A percentile compares a stretch with the other conserved stretches of the same genome.
phyloP scores from a whole-genome alignment of 2,113 vertebrate species.

The Amazona guildingii region DNA sequence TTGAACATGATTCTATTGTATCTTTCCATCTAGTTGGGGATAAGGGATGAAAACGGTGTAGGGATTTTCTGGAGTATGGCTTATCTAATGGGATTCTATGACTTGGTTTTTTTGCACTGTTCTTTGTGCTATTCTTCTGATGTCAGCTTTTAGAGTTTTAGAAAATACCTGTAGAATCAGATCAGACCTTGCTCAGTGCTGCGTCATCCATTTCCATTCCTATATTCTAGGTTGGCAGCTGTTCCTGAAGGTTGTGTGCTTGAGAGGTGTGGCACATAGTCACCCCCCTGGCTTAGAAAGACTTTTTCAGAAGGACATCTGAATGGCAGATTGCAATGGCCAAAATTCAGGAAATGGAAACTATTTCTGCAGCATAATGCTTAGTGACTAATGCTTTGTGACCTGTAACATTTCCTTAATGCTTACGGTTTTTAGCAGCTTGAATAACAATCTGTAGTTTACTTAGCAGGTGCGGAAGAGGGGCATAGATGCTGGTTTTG shows the following conservation, averaged over 20 bases:
- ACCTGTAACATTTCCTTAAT: neutral
- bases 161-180: neutral
- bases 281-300: neutral
- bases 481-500: neutral
- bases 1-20: neutral
- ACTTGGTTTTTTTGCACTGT: neutral
- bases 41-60: neutral
- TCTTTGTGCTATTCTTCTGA: neutral
- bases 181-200: neutral
- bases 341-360: neutral
- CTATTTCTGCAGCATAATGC: neutral
- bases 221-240: neutral
- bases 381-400: neutral
- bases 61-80: neutral
- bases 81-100: neutral
- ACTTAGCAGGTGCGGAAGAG: neutral
- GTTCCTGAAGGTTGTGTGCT: neutral
- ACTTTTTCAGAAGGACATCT: neutral
- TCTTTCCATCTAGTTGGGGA: neutral
- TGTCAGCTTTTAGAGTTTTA: neutral
- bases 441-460: neutral
- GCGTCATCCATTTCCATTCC: neutral
- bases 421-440: neutral
- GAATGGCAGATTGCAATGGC: neutral
- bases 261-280: neutral